Evolutionary conservation across 2,113 vertebrate genomes (phyloP), one percentile per base, ranked within the genome.

Genomic region (Desmodus rotundus): DNA sequence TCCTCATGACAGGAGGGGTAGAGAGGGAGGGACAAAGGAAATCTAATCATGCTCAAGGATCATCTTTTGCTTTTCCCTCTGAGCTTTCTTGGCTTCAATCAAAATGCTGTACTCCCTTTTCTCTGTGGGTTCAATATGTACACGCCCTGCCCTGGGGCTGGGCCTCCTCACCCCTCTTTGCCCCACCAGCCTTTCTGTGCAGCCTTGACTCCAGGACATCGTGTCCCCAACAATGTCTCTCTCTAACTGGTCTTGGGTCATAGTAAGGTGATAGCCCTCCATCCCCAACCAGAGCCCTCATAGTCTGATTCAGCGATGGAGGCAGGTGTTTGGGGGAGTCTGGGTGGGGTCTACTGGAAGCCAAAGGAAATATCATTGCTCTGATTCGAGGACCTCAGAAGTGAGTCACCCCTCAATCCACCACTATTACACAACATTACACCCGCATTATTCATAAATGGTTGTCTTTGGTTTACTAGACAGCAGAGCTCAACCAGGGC

Each of bases 311-410:
- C 92, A 96, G 80, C 4, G 5, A 84, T 73, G 67, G 41, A 80
- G 38, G 38, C 96, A 96, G 92, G 94, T 96, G 61, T 95, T 80
- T 54, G 28, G 41, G 78, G 67, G 70, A 87, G 63, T 72, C 89
- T 15, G 70, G 26, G 63, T 67, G 56, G 83, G 14, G 86, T 50
- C 56, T 45, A 31, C 11, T 70, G 22, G 22, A 95, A 91, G 56
- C 87, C 87, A 86, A 67, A 95, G 96, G 92, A 97, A 97, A 95
- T 96, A 87, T 36, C 96, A 89, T 13, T 38, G 45, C 87, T 96
- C 80, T 97, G 95, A 96, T 84, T 91, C 68, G 41, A 87, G 84
- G 15, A 47, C 92, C 92, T 89, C 47, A 58, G 67, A 82, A 63
- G 50, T 98, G 96, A 97, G 92, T 97, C 97, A 97, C 45, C 41